Evolutionary conservation across 2,888 invertebrate genomes (phyloP).

Genomic region (Lepidocyrtinus sp.): DNA sequence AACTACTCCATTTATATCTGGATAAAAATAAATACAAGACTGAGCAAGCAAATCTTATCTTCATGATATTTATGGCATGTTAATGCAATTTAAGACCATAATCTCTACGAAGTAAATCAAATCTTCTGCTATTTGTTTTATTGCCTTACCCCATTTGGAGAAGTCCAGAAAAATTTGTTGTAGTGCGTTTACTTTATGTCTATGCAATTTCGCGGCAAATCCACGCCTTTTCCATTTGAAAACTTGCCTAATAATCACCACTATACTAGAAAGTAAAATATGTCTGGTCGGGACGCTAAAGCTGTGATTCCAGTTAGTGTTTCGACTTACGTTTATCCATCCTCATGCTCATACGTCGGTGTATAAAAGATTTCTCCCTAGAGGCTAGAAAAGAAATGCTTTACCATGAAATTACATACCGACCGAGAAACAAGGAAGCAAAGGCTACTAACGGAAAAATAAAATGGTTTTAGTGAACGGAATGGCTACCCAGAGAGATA

Average conservation of each 20-base stretch:
- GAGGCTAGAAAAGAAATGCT: constrained; percentile 44
- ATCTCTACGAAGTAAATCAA: constrained; percentile 50
- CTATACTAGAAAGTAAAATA: constrained; percentile 1
- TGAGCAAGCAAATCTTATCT: constrained; percentile 5
- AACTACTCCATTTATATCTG: too few relatives aligned
- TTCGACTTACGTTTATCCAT: not conserved
- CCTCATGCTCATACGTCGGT: constrained; percentile 14
- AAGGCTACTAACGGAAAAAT: constrained; percentile 35
- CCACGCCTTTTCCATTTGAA: constrained; percentile 6
- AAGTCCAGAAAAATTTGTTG: not conserved
- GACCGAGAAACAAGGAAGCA: constrained; percentile 43
- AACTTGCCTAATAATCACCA: constrained; percentile 5
- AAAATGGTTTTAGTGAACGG: constrained; percentile 23
- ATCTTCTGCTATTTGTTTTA: constrained; percentile 39
- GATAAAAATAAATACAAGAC: constrained; percentile 7
- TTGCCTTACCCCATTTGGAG: constrained; percentile 17
- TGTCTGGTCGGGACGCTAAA: not conserved
- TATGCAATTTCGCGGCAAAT: not conserved
- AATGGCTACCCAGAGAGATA: constrained; percentile 52
- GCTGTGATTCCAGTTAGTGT: constrained; percentile 7
- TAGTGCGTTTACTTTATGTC: not conserved
- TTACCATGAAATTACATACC: constrained; percentile 46
- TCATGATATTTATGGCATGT: constrained; percentile 43
- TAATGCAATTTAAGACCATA: constrained; percentile 40
- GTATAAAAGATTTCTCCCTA: constrained; percentile 49